phyloP scores from a whole-genome alignment of 1,140 invertebrate genomes.

The Lamellibrachia luymesi region DNA sequence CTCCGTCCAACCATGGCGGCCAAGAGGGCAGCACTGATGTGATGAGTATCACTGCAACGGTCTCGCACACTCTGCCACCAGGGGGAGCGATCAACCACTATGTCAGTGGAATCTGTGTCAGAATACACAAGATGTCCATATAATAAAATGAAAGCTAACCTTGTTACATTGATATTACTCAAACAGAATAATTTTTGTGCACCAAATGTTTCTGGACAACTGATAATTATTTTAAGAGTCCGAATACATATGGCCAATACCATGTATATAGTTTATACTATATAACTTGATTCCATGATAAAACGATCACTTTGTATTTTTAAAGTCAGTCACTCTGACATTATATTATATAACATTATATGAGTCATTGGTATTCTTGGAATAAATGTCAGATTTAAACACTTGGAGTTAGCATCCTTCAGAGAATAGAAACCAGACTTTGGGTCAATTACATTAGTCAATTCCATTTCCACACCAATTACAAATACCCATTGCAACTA shows the following conservation, averaged over 20 bases:
- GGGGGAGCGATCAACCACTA: conserved; percentile 43
- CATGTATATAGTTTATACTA: no score
- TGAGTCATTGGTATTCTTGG: no score
- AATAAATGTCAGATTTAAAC: no score
- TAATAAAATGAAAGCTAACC: neutral
- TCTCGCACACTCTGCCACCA: conserved; percentile 54
- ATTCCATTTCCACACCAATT: no score
- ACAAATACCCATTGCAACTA: no score
- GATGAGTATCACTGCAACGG: conserved; percentile 40
- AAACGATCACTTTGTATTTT: no score
- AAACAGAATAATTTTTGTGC: neutral
- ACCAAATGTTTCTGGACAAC: no score
- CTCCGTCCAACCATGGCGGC: conserved; percentile 38
- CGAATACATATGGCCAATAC: no score
- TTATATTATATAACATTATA: no score
- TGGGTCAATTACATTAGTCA: neutral
- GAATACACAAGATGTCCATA: neutral
- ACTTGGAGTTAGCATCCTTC: neutral
- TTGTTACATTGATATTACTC: neutral
- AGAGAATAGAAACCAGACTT: neutral
- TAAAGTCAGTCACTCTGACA: no score
- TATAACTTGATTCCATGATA: no score
- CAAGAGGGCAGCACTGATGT: conserved; percentile 43
- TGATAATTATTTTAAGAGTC: no score
- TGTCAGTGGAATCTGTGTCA: conserved; percentile 37